Conservation (phyloP, 2,797 vertebrate genomes). For the Nannoperca australis region DNA sequence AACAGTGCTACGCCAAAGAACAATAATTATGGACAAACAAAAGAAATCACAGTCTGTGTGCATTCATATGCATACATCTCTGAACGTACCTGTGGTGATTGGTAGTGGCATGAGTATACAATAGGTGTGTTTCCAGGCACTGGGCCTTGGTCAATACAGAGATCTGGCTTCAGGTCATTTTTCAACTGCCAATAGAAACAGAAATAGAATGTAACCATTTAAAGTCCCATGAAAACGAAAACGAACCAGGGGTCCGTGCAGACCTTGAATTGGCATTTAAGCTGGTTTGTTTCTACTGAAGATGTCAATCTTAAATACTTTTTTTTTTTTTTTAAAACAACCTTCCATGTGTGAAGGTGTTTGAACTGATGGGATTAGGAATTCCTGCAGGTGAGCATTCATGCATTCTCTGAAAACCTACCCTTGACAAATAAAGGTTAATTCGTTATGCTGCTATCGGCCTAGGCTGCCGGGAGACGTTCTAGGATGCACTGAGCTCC, state of each 20-base stretch:
- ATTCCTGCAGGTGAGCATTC: not conserved
- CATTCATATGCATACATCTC: too few relatives aligned
- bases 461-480: too few relatives aligned
- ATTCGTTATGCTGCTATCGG: too few relatives aligned
- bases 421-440: not conserved
- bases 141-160: slow-evolving; percentile 81
- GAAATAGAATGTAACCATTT: not conserved
- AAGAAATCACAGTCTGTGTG: not conserved
- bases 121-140: slow-evolving; percentile 75
- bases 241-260: too few relatives aligned
- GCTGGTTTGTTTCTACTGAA: too few relatives aligned
- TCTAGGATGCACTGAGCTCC: too few relatives aligned
- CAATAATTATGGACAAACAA: not conserved
- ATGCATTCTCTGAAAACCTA: too few relatives aligned
- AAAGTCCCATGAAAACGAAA: not conserved
- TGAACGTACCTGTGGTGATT: slow-evolving; percentile 69
- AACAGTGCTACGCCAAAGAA: slow-evolving; percentile 65
- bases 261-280: too few relatives aligned
- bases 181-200: slow-evolving; percentile 68
- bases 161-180: slow-evolving; percentile 53
- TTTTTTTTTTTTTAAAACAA: too few relatives aligned
- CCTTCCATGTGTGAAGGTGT: too few relatives aligned
- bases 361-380: not conserved
- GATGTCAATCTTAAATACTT: too few relatives aligned
- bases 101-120: slow-evolving; percentile 68